Conservation (phyloP, 1,140 invertebrate species). For the Coptotermes formosanus region DNA sequence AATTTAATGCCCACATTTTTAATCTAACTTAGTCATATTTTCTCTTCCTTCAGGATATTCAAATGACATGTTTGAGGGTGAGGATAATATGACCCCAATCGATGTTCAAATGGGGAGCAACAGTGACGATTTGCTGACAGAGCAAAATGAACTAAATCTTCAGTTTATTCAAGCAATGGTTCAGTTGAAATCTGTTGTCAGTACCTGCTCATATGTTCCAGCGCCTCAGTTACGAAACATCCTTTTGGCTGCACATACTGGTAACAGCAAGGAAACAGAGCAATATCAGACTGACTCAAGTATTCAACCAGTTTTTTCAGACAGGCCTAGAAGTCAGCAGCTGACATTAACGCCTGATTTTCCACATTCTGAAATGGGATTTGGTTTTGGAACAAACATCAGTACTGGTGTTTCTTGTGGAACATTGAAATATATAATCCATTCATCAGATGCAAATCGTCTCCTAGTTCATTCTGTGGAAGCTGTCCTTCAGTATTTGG, state of each 20-base stretch:
- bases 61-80: neutral
- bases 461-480: neutral
- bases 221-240: neutral
- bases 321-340: neutral
- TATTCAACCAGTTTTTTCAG: neutral
- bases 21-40: too few species aligned
- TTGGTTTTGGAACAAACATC: neutral
- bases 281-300: neutral
- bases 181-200: neutral
- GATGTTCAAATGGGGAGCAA: neutral
- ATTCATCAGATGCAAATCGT: neutral
- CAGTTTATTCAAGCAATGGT: neutral
- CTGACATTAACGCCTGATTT: neutral
- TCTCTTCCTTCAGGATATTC: neutral
- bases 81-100: neutral
- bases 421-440: neutral
- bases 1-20: too few species aligned
- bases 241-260: neutral
- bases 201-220: neutral
- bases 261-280: neutral
- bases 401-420: neutral
- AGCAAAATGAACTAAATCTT: neutral
- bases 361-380: neutral
- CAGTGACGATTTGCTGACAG: neutral
- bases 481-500: neutral